Base-by-base conservation (phyloP, 2,113 vertebrate genomes). In the Meles meles region DNA sequence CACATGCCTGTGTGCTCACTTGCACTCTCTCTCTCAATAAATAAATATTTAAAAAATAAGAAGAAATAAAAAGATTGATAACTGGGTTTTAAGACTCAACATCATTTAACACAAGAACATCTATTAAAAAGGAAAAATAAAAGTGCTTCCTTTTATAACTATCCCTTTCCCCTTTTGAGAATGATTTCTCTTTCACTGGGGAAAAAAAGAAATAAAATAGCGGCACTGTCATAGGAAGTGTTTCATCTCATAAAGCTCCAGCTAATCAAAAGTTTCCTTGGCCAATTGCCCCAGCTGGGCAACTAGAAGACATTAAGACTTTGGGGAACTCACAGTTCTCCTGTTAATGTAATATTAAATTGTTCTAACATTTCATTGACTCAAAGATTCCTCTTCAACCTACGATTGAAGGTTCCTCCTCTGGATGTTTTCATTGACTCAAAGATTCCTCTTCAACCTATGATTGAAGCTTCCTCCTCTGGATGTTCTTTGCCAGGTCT, bases 251-350 rank as follows among this genome's bases (percentile, higher is more conserved):
- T 85, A 96, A 96, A 97, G 71, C 96, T 97, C 85, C 49, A 96
- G 89, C 80, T 97, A 97, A 96, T 97, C 97, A 96, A 97, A 96
- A 96, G 80, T 93, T 97, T 97, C 92, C 93, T 97, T 96, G 95
- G 95, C 92, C 96, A 98, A 69, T 25, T 93, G 93, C 76, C 96
- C 92, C 90, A 85, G 79, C 55, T 63, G 83, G 81, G 71, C 84
- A 81, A 96, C 49, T 92, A 57, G 74, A 97, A 92, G 96, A 93
- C 87, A 97, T 96, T 96, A 93, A 88, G 96, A 97, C 92, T 93
- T 95, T 34, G 86, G 97, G 87, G 95, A 96, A 88, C 89, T 90
- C 96, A 47, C 89, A 67, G 93, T 61, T 92, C 95, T 97, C 71
- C 92, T 96, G 71, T 94, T 97, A 96, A 96, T 90, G 63, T 93